Evolutionary conservation across 2,113 vertebrate genomes (phyloP), one percentile per base, ranked within the genome.

Genomic region (Cavia porcellus): DNA sequence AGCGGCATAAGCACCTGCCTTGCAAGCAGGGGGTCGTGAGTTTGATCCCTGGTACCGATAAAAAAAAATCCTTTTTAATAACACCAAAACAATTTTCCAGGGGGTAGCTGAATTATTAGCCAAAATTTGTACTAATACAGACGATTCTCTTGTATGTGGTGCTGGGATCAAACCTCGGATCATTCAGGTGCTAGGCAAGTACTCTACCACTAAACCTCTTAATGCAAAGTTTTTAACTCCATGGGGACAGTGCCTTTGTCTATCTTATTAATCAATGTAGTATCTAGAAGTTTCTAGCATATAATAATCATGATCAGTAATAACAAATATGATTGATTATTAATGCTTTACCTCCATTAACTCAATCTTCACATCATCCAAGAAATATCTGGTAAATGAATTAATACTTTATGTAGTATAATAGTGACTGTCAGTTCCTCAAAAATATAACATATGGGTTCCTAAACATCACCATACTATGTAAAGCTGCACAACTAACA

Each of bases 341-440:
- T 17, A 75, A 28, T 85, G 38, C 17, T 86, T 93, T 86, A 45
- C 42, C 32, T 47, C 74, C 82, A 90, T 28, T 96, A 82, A 95
- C 15, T 90, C 42, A 77, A 84, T 38, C n/a, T 45, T 90, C 32
- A 83, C n/a, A 62, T 17, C 15, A 57, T 32, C 74, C 84, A 84
- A 92, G 81, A 92, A 92, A 86, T 95, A 92, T 57, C 32, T 77
- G 42, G 19, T 80, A 32, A 80, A 70, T 82, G 42, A 96, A 93
- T 93, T 80, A 92, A 47, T 72, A 80, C 32, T 55, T 97, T 96
- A 88, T 91, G 62, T 35, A 93, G 77, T 47, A 90, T 88, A 35
- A 88, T 32, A 83, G 83, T 64, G 52, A 94, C 9, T 82, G 5
- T 90, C 50, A 75, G 64, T 88, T 91, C 62, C 81, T 64, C 70